phyloP scores from a whole-genome alignment of 2,113 vertebrate genomes.

The Ariopsis seemanni region DNA sequence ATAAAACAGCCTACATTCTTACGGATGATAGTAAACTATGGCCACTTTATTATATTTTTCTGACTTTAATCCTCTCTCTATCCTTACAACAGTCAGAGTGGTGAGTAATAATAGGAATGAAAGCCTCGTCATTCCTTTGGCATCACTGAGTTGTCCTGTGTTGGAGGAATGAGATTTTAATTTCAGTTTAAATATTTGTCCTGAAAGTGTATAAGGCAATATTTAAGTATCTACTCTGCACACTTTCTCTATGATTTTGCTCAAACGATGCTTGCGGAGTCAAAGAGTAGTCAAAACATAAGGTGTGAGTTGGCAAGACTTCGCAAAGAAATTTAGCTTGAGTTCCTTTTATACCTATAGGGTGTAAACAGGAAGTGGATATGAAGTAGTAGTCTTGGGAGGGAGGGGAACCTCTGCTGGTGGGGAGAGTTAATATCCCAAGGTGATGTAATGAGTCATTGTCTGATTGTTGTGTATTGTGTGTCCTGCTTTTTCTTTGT shows the following conservation, averaged over 20 bases:
- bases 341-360: not conserved
- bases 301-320: not conserved
- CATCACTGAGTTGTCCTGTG: not conserved
- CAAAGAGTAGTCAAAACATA: not conserved
- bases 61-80: not conserved
- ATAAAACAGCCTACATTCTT: not conserved
- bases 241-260: not conserved
- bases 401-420: not conserved
- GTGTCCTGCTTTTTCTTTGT: not conserved
- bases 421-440: not conserved
- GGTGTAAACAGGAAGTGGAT: not conserved
- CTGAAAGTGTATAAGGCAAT: not conserved
- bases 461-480: not conserved
- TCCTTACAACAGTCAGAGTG: not conserved
- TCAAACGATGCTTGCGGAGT: not conserved
- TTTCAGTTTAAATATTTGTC: not conserved
- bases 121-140: not conserved
- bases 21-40: not conserved
- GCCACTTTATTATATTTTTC: not conserved
- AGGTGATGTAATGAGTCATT: not conserved
- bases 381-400: not conserved
- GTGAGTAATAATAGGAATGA: not conserved
- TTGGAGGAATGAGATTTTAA: not conserved
- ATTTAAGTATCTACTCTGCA: not conserved
- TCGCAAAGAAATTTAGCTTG: not conserved